Conservation (phyloP, 2,113 vertebrate genomes). For the Actenoides lindsayi region DNA sequence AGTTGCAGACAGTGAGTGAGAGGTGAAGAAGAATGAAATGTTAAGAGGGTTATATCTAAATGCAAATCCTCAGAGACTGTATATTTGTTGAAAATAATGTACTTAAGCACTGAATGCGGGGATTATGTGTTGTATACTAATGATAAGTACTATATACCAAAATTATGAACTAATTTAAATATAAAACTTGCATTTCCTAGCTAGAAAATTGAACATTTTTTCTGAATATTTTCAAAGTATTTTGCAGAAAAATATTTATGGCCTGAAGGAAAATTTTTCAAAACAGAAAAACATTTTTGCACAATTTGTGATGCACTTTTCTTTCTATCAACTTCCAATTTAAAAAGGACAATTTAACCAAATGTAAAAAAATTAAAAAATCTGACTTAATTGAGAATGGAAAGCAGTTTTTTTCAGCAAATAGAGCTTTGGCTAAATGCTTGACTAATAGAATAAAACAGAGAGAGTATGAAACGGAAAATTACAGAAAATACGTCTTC, state of each 20-base stretch:
- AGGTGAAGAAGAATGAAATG: not conserved
- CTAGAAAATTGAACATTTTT: not conserved
- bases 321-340: not conserved
- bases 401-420: not conserved
- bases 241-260: not conserved
- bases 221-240: not conserved
- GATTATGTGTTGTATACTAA: not conserved
- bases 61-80: not conserved
- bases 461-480: not conserved
- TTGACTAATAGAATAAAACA: not conserved
- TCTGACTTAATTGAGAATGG: not conserved
- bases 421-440: not conserved
- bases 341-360: not conserved
- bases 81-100: not conserved
- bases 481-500: not conserved
- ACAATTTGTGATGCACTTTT: not conserved
- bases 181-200: not conserved
- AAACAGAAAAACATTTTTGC: accelerated
- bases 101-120: not conserved
- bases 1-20: not conserved
- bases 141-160: not conserved
- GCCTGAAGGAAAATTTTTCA: not conserved
- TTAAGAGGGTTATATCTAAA: not conserved
- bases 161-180: not conserved
- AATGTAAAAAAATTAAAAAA: not conserved